Evolutionary conservation across 2,113 vertebrate genomes (phyloP).

Genomic region (Fulmarus glacialis): DNA sequence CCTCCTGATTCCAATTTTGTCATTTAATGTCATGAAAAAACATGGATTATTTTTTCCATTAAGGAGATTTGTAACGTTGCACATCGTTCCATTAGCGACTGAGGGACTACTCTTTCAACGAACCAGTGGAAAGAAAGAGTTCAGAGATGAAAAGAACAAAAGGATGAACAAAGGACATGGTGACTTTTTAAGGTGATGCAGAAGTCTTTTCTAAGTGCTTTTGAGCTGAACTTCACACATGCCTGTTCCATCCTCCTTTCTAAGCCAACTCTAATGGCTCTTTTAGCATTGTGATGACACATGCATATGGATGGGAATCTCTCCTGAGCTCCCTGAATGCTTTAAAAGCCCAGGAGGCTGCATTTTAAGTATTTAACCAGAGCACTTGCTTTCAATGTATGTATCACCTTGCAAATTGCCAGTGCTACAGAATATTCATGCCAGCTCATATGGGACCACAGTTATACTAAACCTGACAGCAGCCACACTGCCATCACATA

Average conservation of each 20-base stretch:
- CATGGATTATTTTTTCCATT: neutral
- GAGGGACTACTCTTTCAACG: neutral
- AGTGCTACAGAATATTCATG: conserved; percentile 28
- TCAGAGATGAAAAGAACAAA: neutral
- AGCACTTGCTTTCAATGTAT: conserved; percentile 21
- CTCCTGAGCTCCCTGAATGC: neutral
- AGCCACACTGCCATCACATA: conserved; percentile 29
- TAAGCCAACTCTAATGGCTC: neutral
- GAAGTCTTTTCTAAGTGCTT: neutral
- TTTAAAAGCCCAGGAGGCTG: conserved; percentile 24
- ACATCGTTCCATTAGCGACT: neutral
- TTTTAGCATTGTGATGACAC: neutral
- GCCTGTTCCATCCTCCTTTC: neutral
- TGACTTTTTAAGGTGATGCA: neutral
- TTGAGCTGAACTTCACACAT: neutral
- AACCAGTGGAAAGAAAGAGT: neutral
- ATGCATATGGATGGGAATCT: neutral
- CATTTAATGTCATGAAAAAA: neutral
- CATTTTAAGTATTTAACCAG: conserved; percentile 40
- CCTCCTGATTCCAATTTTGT: neutral
- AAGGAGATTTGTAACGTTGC: neutral
- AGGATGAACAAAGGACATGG: neutral
- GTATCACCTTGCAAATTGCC: conserved; percentile 39
- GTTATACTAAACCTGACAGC: conserved; percentile 43
- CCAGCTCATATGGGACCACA: conserved; percentile 17